Percentiles rank a stretch among this genome's conserved stretches.
phyloP scores from a whole-genome alignment of 2,113 vertebrate species.

The Galbula dea region DNA sequence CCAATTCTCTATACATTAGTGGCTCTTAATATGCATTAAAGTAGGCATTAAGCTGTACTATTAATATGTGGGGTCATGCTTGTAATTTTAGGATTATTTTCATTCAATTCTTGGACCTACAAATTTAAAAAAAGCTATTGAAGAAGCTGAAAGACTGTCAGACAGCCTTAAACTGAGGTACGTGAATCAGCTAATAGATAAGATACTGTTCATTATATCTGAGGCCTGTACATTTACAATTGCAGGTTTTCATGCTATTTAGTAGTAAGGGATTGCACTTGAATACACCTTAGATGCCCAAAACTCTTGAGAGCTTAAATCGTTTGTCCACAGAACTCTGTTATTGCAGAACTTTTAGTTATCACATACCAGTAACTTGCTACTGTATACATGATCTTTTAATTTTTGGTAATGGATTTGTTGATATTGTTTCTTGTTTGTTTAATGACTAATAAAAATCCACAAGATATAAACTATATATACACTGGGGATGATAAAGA shows the following conservation, averaged over 20 bases:
- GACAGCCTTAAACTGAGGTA: constrained; percentile 95
- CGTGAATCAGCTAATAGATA: neutral
- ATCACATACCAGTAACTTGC: neutral
- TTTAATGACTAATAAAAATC: neutral
- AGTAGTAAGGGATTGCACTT: neutral
- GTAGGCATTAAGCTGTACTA: neutral
- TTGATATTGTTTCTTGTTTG: neutral
- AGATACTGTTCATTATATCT: neutral
- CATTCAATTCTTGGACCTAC: constrained; percentile 87
- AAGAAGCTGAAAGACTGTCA: constrained; percentile 96
- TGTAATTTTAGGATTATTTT: constrained; percentile 85
- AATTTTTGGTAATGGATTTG: neutral
- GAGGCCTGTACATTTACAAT: neutral
- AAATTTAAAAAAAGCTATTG: constrained; percentile 93
- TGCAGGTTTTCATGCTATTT: neutral
- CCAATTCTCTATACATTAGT: neutral
- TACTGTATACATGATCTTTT: neutral
- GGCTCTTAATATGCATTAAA: neutral
- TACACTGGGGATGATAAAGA: neutral
- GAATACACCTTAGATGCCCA: neutral
- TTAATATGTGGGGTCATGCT: neutral
- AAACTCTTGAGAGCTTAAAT: neutral
- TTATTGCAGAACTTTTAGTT: neutral
- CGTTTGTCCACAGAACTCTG: neutral
- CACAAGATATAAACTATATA: neutral